Percentiles rank a stretch among this genome's conserved stretches.
phyloP scores from a whole-genome alignment of 2,113 vertebrate genomes.

The Hydropotes inermis region DNA sequence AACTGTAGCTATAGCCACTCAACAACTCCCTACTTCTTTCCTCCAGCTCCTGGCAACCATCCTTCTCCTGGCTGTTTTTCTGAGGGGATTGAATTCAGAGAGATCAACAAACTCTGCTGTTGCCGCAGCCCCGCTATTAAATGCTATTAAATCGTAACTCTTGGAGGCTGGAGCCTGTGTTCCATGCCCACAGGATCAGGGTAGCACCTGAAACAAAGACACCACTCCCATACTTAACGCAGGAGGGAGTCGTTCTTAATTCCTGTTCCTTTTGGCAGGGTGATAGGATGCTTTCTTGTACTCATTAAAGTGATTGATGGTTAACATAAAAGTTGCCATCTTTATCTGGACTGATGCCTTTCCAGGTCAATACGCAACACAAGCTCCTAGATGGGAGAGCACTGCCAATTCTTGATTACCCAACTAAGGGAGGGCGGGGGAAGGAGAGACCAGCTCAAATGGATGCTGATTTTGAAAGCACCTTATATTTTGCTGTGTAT shows the following conservation, averaged over 20 bases:
- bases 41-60: neutral
- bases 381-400: neutral
- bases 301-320: slow-evolving; percentile 55
- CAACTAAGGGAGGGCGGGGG: neutral
- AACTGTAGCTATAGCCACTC: neutral
- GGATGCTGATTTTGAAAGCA: neutral
- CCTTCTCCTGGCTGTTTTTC: neutral
- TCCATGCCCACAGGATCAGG: neutral
- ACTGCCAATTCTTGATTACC: slow-evolving; percentile 14
- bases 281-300: slow-evolving; percentile 23
- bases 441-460: neutral
- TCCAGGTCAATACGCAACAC: neutral
- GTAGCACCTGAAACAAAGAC: neutral
- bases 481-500: neutral
- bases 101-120: neutral
- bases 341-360: neutral
- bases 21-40: neutral
- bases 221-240: neutral
- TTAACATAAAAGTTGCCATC: neutral
- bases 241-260: neutral
- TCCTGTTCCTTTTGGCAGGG: neutral
- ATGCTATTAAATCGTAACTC: neutral
- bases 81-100: neutral
- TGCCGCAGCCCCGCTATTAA: neutral
- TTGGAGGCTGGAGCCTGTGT: neutral